Base-by-base conservation (phyloP, 1,140 invertebrate genomes). In the Maniola jurtina region DNA sequence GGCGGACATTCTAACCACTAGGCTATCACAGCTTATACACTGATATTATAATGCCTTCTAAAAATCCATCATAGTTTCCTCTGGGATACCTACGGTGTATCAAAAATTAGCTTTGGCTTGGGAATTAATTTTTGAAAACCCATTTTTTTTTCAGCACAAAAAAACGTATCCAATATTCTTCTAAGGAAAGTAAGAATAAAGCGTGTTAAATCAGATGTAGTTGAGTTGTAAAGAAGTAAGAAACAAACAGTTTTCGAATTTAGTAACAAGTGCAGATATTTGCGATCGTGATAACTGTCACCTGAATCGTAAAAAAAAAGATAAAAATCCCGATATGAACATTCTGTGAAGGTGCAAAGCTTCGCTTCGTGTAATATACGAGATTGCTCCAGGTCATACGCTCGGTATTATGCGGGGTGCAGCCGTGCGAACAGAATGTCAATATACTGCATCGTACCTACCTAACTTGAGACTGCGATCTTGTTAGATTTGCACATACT, bases 341-440 rank as follows among this genome's bases (percentile, higher is more conserved):
- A 52, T 52, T 52, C 48, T 52, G 14, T 16, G 14, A 16, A 52
- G 48, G 48, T 52, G 48, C 48, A 52, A 25, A 13, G 48, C 48
- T 52, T 8, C n/a, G 45, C 48, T 13, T 11, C 42, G 42, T 14
- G 45, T 52, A 52, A 52, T 52, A 52, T 52, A 52, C 48, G 48
- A 52, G 48, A 52, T 52, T 52, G 48, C 48, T 25, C 15, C 48
- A 52, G 48, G 48, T 25, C 16, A 25, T 52, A 25, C 15, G 48
- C 48, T 52, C 48, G 14, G 48, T 52, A 52, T 52, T 52, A 52
- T 52, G 48, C 48, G 48, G 48, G 48, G 48, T 52, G 48, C 48
- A 52, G 14, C 13, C 48, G 48, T 25, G 48, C 15, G 48, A 52
- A 25, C 48, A 25, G 48, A 52, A 52, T 52, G 48, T 52, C 48